phyloP scores from a whole-genome alignment of 2,888 invertebrate genomes.

The Zele albiditarsus region DNA sequence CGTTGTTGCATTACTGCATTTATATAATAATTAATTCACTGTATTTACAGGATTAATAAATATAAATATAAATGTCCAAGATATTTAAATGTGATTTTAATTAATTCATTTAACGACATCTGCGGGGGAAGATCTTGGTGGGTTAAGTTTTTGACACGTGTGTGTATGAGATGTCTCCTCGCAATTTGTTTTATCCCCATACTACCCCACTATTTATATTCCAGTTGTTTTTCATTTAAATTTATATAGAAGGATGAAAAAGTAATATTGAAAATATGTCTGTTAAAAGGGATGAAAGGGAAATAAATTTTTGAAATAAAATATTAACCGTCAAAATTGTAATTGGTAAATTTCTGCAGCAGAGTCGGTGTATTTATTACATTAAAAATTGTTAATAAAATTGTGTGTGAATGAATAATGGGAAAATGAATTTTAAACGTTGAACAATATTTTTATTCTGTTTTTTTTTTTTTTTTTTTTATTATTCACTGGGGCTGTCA shows the following conservation, averaged over 20 bases:
- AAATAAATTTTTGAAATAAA: no score
- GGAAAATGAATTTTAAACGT: background rate
- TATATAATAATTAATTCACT: background rate
- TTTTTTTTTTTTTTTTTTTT: background rate
- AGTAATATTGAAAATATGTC: no score
- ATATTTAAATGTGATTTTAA: constrained; percentile 6
- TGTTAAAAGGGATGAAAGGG: no score
- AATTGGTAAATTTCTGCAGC: no score
- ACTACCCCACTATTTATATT: no score
- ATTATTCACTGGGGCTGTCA: no score
- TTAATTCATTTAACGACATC: constrained; percentile 1
- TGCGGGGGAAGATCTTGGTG: background rate
- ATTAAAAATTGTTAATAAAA: no score
- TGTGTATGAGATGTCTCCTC: background rate
- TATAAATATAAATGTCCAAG: background rate
- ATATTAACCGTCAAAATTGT: no score
- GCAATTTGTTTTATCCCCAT: background rate
- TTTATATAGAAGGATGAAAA: no score
- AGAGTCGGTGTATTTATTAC: no score
- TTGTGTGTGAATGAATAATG: no score
- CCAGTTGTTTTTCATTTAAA: no score
- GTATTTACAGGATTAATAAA: background rate
- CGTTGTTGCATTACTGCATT: background rate
- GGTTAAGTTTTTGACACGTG: background rate
- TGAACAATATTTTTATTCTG: background rate